These are phyloP conservation scores for Dascillus cervinus DNA, from an alignment of 2,888 invertebrate species.

Conservation along the genomic window DNA sequence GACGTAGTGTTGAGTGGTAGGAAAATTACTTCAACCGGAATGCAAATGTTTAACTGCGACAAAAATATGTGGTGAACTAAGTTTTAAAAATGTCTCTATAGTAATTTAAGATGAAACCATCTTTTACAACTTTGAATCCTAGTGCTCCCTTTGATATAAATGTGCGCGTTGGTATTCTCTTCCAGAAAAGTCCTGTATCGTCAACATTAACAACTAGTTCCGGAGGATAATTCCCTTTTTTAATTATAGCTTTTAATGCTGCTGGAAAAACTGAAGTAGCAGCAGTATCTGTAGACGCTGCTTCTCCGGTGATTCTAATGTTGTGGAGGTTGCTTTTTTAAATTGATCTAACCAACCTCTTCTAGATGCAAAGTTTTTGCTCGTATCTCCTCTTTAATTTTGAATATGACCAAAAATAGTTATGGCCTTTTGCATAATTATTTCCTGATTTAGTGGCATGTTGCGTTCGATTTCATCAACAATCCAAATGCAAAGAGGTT, in stretches of 20 bases:
- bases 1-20: no score
- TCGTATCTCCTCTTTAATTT: no score
- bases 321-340: slow-evolving; percentile 18
- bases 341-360: slow-evolving; percentile 18
- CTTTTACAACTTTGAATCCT: no score
- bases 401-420: no score
- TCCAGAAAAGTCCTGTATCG: slow-evolving; percentile 14
- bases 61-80: slow-evolving; percentile 11
- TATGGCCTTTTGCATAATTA: no score
- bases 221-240: slow-evolving; percentile 7
- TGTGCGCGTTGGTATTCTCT: no score
- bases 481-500: no score
- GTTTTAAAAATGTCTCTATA: slow-evolving; percentile 11
- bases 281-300: slow-evolving; percentile 17
- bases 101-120: no score
- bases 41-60: slow-evolving; percentile 6
- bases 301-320: slow-evolving; percentile 17
- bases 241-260: slow-evolving; percentile 1
- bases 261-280: slow-evolving; percentile 6
- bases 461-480: no score
- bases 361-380: slow-evolving; percentile 6
- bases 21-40: slow-evolving; percentile 12
- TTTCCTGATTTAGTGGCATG: no score
- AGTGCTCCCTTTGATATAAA: no score
- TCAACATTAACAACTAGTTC: slow-evolving; percentile 13